Base-by-base conservation (phyloP, 2,797 vertebrate species). In the Eulemur rubriventer region DNA sequence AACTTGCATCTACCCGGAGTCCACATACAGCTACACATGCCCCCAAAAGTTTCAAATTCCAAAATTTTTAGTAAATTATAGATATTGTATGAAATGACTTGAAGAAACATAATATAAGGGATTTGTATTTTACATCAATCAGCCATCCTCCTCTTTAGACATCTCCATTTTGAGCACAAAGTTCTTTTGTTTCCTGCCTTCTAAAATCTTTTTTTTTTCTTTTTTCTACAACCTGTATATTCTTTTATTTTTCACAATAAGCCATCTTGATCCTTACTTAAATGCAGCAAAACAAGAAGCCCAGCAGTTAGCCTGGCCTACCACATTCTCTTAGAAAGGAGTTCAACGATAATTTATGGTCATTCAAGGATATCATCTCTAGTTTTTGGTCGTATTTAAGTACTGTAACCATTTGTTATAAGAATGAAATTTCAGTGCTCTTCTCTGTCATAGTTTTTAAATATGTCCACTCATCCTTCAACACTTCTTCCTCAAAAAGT, bases 161-260 rank as follows among this genome's bases (percentile, higher is more conserved):
- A 46, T 84, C 7, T 85, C 20, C 8, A 70, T 35, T 72, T 70
- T 16, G 8, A 46, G 63, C 52, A 63, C 24, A 81, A 50, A 59
- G 4, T 91, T 61, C 8, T 52, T 81, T 86, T 43, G 22, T 4
- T n/a, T 59, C 35, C 7, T 73, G n/a, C 30, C 24, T 75, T 89
- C 26, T 81, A 28, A 92, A 87, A 41, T 52, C 12, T n/a, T 17
- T 65, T 67, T 17, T 33, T 46, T 46, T 30, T 6, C n/a, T n/a
- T 50, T 75, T 87, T 61, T 48, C 35, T 46, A 38, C 3, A 69
- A 5, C 18, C 24, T 46, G 6, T 4, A 3, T 28, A 59, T n/a
- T 70, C 9, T 80, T 81, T 83, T 63, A 50, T 33, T 81, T 90
- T 86, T 61, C 43, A 59, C 3, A 81, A 30, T 35, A 93, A 12